Evolutionary conservation across 2,888 invertebrate species (phyloP), one percentile per base, ranked within the genome.

Genomic region (Leptinotarsa tumamoca): DNA sequence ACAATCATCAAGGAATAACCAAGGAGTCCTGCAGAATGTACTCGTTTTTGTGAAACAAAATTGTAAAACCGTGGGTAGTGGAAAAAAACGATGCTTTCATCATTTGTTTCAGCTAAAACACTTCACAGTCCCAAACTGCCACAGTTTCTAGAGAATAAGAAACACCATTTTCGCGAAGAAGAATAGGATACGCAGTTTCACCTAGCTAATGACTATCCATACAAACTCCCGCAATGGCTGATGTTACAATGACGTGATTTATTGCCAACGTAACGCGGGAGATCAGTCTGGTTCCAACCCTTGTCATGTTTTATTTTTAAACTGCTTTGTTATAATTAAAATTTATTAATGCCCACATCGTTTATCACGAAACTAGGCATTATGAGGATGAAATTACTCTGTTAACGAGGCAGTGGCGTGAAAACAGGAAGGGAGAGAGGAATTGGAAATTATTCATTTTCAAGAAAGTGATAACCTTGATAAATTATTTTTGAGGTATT

Each of bases 241-340:
- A 76, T 56, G 71, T 71, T 70, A 72, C 54, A 67, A 67, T 72
- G 67, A 56, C 58, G 63, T 77, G 76, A 77, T 77, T 77, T 77
- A 77, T 77, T 63, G 33, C 63, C 63, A 43, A 63, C 63, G 73
- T 58, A 74, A 68, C 74, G 77, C 67, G 67, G 27, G 73, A 72
- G 78, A 78, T 72, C 76, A 67, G 63, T 56, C 70, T 63, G 79
- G 78, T 77, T 79, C 73, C 80, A 76, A 81, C 82, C 81, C 81
- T 78, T 80, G 83, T 83, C 83, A 80, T 79, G 81, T 80, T 81
- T 81, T 80, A 82, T 84, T 84, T 84, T 84, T 83, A 79, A 80
- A 76, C 81, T 77, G 82, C 82, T 82, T 84, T 84, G 83, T 83
- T 78, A 75, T 83, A 84, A 85, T 85, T 84, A 83, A 81, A 84